Evolutionary conservation across 2,797 vertebrate genomes (phyloP), one percentile per base, ranked within the genome.

Genomic region (Dicrostonyx torquatus): DNA sequence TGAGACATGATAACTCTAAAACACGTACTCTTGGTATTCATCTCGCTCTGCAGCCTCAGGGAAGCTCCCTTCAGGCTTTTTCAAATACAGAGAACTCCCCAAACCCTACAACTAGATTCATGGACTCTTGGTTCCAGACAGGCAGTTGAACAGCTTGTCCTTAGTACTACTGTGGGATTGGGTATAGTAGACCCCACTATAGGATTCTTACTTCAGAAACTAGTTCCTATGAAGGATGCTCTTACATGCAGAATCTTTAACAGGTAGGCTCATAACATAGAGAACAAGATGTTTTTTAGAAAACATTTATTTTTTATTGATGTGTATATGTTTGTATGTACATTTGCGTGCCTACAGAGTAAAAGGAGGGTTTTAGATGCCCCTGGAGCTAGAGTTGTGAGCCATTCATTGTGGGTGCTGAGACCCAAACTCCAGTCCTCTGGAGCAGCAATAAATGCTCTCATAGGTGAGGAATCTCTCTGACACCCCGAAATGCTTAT

Each of bases 221-320:
- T 73, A 62, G 37, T 68, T 26, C 75, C 15, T 3, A 11, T 6
- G 11, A 43, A 93, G n/a, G 88, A 43, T 40, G 58, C 75, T 87
- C 50, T 84, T 43, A 88, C 48, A 70, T 72, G 64, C 4, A 66
- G 17, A 4, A 31, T 68, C n/a, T n/a, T 75, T n/a, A 43, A 43
- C 73, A 40, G 37, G 29, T n/a, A 73, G n/a, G 5, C 34, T 26
- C 66, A 37, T 87, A 91, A 37, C 26, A 50, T 55, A n/a, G 17
- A 12, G 92, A 95, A 88, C 75, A 24, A 94, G 90, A 87, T 87
- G 34, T 8, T 70, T n/a, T 55, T 50, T 77, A 34, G 4, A 64
- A 45, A 64, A 20, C 60, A 53, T 70, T 84, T 34, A 20, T 34
- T 50, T 68, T 53, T 53, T n/a, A 34, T 85, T 53, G 29, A 20